Base-by-base conservation (phyloP, 2,797 vertebrate species). In the Eulemur mongoz region DNA sequence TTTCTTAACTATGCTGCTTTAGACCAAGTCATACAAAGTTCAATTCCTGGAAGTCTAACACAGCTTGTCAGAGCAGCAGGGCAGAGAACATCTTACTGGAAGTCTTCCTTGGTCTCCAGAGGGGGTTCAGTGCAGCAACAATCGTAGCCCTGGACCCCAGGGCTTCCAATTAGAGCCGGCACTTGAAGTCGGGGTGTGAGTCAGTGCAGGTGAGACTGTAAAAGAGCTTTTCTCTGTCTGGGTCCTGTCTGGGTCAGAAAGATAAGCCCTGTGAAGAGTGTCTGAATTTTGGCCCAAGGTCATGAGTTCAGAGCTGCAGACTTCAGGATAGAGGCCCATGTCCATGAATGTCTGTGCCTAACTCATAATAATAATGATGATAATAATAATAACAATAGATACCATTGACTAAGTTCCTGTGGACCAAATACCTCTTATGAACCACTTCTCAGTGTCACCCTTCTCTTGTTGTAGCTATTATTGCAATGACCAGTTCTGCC, bases 11-110 rank as follows among this genome's bases (percentile, higher is more conserved):
- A 4, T 32, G 70, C 75, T 76, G 76, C 76, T 93, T 85, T 89
- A 86, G 95, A 95, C 76, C 32, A 54, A 86, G 52, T 93, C 89
- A 90, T 27, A 89, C 7, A 20, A 84, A 96, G 59, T 82, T 23
- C 17, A 45, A 9, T 98, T 98, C 97, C 95, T 96, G 95, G 94
- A 97, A 97, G 63, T 67, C 92, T 95, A 95, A 95, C 85, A 70
- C 75, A 80, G 93, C 82, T 94, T 72, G 52, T 95, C 91, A 94
- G 76, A 93, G 70, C 27, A 79, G 75, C 48, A 35, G 67, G 80
- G n/a, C 81, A 61, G 43, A 87, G 72, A 73, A 85, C 76, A 43
- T 96, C 88, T 97, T 97, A 89, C 94, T 80, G 93, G 96, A 95
- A 96, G 63, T 88, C 38, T 84, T 59, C 32, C 57, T 82, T 79